Conservation (phyloP, 2,113 vertebrate species). For the Rhinoderma darwinii region DNA sequence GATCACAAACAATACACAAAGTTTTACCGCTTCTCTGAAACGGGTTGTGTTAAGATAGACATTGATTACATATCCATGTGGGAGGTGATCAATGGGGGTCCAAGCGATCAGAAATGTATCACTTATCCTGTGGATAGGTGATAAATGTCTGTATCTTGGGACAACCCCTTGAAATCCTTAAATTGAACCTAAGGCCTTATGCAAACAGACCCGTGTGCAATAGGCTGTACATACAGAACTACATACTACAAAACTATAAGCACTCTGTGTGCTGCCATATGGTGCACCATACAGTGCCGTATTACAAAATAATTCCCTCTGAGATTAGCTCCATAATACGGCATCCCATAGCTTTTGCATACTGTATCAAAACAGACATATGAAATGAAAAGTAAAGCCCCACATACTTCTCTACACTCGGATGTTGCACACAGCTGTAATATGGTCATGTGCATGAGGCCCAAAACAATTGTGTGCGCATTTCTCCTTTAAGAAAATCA, state of each 20-base stretch:
- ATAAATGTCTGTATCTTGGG: too few relatives aligned
- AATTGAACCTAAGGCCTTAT: background rate
- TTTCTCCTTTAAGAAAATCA: too few relatives aligned
- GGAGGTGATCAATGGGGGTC: too few relatives aligned
- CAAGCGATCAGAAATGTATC: too few relatives aligned
- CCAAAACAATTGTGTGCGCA: too few relatives aligned
- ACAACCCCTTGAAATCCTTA: too few relatives aligned
- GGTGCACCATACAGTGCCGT: background rate
- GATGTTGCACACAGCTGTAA: background rate
- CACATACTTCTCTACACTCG: background rate
- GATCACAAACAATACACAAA: too few relatives aligned
- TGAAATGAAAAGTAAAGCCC: background rate
- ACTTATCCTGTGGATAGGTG: too few relatives aligned
- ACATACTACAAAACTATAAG: background rate
- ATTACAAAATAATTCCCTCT: background rate
- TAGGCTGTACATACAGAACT: background rate
- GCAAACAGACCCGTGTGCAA: background rate
- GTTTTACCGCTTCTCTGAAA: too few relatives aligned
- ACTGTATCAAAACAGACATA: background rate
- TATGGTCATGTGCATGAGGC: background rate
- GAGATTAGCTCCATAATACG: background rate
- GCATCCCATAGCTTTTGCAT: background rate
- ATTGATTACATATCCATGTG: too few relatives aligned
- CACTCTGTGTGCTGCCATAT: background rate
- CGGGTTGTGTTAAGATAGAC: too few relatives aligned